phyloP scores from a whole-genome alignment of 2,113 vertebrate species.

The Ailurus styani region DNA sequence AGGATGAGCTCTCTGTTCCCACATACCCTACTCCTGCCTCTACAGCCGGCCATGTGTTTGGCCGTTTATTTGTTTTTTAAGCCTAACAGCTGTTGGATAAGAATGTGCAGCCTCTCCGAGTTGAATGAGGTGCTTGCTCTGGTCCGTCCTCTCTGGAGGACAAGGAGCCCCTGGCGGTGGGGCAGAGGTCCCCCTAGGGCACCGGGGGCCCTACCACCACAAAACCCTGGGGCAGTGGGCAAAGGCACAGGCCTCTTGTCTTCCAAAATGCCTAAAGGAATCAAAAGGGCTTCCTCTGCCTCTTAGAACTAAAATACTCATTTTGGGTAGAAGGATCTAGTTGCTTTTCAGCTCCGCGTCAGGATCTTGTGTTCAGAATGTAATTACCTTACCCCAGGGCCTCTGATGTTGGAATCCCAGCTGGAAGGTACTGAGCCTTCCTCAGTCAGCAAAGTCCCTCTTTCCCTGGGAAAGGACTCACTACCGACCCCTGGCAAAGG shows the following conservation, averaged over 20 bases:
- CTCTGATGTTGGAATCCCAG: neutral
- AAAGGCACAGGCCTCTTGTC: neutral
- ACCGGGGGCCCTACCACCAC: neutral
- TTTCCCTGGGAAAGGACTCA: neutral
- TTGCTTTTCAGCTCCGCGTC: neutral
- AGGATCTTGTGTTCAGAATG: neutral
- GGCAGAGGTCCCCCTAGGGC: neutral
- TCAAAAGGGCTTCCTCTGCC: neutral
- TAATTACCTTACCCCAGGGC: neutral
- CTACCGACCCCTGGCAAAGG: neutral
- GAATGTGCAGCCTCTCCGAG: neutral
- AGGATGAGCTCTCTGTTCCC: neutral
- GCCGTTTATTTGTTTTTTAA: conserved; percentile 23
- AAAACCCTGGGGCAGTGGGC: neutral
- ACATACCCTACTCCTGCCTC: neutral
- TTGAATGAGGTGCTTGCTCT: neutral
- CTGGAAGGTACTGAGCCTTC: neutral
- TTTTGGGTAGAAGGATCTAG: neutral
- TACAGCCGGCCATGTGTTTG: neutral
- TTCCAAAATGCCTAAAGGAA: neutral
- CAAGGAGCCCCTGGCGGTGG: neutral
- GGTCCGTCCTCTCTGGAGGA: neutral
- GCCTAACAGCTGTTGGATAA: neutral
- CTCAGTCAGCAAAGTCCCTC: neutral
- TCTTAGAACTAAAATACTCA: neutral